Evolutionary conservation across 1,140 invertebrate genomes (phyloP).

Genomic region (Hylaeus anthracinus): DNA sequence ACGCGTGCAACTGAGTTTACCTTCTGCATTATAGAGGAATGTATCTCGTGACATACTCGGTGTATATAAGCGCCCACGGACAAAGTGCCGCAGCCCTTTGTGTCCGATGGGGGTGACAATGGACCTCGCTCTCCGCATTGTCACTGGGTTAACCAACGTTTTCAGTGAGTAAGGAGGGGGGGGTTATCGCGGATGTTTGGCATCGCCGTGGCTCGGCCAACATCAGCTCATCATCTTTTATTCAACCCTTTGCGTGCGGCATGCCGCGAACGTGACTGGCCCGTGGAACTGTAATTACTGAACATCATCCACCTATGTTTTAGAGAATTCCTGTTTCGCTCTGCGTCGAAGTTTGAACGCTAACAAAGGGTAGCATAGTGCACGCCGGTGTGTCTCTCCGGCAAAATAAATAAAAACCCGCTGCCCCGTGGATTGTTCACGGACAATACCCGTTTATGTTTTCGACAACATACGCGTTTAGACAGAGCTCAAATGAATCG

Average conservation of each 20-base stretch:
- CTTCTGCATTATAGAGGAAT: conserved; percentile 76
- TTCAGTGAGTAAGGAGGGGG: conserved; percentile 22
- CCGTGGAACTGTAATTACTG: conserved; percentile 57
- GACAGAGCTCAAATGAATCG: no score
- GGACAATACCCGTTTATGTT: background rate
- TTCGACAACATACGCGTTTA: background rate
- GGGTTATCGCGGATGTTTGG: conserved; percentile 54
- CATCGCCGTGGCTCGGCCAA: conserved; percentile 58
- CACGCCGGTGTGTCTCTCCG: conserved; percentile 16
- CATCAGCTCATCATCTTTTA: conserved; percentile 65
- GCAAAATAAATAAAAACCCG: conserved; percentile 10
- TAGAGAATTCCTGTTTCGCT: conserved; percentile 45
- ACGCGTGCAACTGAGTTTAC: conserved; percentile 59
- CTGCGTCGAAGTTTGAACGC: conserved; percentile 43
- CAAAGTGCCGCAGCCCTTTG: conserved; percentile 63
- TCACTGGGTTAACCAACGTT: conserved; percentile 78
- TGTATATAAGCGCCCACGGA: conserved; percentile 47
- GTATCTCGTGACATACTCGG: conserved; percentile 66
- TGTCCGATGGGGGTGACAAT: conserved; percentile 58
- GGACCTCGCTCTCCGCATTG: conserved; percentile 72
- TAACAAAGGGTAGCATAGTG: conserved; percentile 44
- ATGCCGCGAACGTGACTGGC: conserved; percentile 46
- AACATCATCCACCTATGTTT: conserved; percentile 56
- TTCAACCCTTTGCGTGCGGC: conserved; percentile 50
- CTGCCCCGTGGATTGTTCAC: no score